Conservation (phyloP, 2,113 vertebrate genomes). For the Peucedramus taeniatus region DNA sequence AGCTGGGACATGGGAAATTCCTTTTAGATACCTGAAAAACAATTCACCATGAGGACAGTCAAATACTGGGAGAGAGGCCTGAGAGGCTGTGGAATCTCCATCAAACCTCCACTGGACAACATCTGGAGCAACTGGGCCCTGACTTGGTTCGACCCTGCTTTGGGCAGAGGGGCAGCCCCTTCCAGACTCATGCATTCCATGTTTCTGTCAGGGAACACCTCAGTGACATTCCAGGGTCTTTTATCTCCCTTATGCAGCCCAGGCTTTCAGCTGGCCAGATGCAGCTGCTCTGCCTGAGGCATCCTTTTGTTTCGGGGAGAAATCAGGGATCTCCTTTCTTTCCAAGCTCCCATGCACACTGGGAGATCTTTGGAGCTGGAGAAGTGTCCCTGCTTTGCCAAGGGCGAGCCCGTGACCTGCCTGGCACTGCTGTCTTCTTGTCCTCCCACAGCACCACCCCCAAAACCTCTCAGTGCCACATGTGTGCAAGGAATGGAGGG, state of each 20-base stretch:
- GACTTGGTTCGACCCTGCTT: background rate
- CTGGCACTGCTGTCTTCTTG: accelerated
- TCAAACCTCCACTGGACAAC: background rate
- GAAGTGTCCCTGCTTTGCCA: background rate
- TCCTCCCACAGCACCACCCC: background rate
- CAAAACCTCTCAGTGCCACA: background rate
- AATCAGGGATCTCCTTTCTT: background rate
- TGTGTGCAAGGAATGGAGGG: background rate
- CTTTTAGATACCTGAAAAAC: background rate
- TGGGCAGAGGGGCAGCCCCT: background rate
- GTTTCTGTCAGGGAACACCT: background rate
- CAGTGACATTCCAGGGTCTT: background rate
- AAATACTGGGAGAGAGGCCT: background rate
- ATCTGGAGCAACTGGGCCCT: background rate
- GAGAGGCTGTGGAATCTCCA: background rate
- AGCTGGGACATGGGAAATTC: background rate
- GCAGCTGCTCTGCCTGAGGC: background rate
- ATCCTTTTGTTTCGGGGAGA: background rate
- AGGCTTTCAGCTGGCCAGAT: background rate
- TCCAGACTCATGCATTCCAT: background rate
- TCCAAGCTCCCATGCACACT: background rate
- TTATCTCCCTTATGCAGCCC: background rate
- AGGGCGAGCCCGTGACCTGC: background rate
- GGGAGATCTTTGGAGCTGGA: background rate
- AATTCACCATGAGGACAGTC: background rate